phyloP scores from a whole-genome alignment of 2,113 vertebrate species.

The Craseonycteris thonglongyai region DNA sequence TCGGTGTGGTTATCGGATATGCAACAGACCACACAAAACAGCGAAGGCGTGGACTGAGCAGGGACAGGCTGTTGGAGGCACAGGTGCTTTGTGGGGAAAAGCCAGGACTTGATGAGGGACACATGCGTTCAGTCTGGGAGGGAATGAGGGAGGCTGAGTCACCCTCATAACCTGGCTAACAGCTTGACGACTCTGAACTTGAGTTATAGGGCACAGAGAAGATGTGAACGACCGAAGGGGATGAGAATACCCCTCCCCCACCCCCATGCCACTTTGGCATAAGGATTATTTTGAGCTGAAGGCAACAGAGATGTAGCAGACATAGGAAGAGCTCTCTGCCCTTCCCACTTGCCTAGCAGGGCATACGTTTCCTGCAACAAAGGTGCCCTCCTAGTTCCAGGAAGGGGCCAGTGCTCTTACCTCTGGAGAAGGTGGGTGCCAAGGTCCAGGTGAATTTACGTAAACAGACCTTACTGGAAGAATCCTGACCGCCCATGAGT shows the following conservation, averaged over 20 bases:
- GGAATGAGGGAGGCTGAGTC: neutral
- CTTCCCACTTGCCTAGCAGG: neutral
- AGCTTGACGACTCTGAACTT: neutral
- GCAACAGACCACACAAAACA: neutral
- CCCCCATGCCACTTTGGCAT: neutral
- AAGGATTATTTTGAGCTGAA: neutral
- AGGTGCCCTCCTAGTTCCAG: neutral
- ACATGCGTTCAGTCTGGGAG: neutral
- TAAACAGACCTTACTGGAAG: conserved; percentile 46
- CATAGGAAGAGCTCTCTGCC: neutral
- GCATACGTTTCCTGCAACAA: conserved; percentile 36
- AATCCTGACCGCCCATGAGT: neutral
- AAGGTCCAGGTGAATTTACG: neutral
- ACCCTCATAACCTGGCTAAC: neutral
- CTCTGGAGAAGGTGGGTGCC: neutral
- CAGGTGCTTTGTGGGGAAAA: neutral
- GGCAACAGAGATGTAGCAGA: neutral
- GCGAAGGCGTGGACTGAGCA: neutral
- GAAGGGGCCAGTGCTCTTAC: neutral
- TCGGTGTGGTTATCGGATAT: neutral
- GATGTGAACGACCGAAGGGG: neutral
- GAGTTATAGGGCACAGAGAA: neutral
- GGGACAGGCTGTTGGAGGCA: neutral
- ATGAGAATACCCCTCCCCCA: neutral
- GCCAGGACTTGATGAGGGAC: neutral